A percentile compares a stretch with the other conserved stretches of the same genome.
These are phyloP conservation scores for Drosophila guanche DNA, from an alignment of 1,140 invertebrate species.

Conservation along the genomic window DNA sequence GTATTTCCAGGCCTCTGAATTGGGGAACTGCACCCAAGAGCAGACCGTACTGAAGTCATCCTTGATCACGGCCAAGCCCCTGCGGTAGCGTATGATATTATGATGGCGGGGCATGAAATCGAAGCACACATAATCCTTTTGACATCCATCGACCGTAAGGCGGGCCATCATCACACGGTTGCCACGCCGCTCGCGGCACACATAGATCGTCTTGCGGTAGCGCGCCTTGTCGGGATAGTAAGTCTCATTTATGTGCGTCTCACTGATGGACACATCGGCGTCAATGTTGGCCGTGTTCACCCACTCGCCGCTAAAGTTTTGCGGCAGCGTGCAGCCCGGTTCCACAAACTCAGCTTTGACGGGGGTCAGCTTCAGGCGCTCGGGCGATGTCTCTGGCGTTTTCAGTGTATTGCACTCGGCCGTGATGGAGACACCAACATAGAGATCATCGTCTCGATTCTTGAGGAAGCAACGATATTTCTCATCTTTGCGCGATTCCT, in stretches of 20 bases:
- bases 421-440: slow-evolving; percentile 95
- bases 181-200: slow-evolving; percentile 95
- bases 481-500: slow-evolving; percentile 96
- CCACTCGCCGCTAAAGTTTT: slow-evolving; percentile 97
- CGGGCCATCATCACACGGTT: slow-evolving; percentile 97
- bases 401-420: slow-evolving; percentile 96
- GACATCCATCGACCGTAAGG: slow-evolving; percentile 97
- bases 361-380: slow-evolving; percentile 93
- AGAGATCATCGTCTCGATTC: slow-evolving; percentile 96
- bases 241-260: slow-evolving; percentile 97
- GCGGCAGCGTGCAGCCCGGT: slow-evolving; percentile 94
- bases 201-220: slow-evolving; percentile 95
- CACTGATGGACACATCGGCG: slow-evolving; percentile 96
- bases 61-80: slow-evolving; percentile 94
- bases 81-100: slow-evolving; percentile 96
- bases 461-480: slow-evolving; percentile 96
- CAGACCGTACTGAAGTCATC: slow-evolving; percentile 96
- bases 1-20: slow-evolving; percentile 93
- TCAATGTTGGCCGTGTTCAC: slow-evolving; percentile 98
- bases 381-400: slow-evolving; percentile 96
- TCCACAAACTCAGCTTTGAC: slow-evolving; percentile 93
- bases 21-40: slow-evolving; percentile 96
- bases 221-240: slow-evolving; percentile 95
- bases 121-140: slow-evolving; percentile 98
- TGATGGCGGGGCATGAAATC: slow-evolving; percentile 98